phyloP scores from a whole-genome alignment of 2,888 invertebrate species.

The Eretmocerus hayati region DNA sequence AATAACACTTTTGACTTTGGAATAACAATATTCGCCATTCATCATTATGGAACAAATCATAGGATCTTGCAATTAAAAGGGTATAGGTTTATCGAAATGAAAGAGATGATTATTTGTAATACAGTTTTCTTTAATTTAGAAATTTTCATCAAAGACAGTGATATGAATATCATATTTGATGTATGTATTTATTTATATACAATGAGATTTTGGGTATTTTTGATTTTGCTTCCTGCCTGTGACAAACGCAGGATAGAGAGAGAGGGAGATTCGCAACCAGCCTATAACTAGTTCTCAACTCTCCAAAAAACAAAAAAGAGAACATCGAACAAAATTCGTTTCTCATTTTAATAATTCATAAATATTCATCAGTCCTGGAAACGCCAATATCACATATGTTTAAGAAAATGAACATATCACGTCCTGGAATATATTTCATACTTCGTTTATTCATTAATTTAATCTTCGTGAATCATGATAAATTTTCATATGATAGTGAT shows the following conservation, averaged over 20 bases:
- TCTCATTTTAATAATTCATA: too few relatives aligned
- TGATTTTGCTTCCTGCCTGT: too few relatives aligned
- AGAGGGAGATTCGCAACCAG: too few relatives aligned
- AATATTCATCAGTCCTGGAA: too few relatives aligned
- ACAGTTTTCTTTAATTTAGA: slow-evolving; percentile 72
- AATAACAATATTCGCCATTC: neutral
- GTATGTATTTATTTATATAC: slow-evolving; percentile 51
- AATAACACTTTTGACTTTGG: neutral
- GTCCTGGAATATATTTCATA: slow-evolving; percentile 43
- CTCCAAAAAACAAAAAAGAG: too few relatives aligned
- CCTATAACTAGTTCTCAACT: too few relatives aligned
- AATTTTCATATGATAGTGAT: slow-evolving; percentile 34
- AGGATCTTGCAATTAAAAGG: neutral
- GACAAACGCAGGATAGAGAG: too few relatives aligned
- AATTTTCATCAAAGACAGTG: slow-evolving; percentile 73
- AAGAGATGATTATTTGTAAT: too few relatives aligned
- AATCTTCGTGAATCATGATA: slow-evolving; percentile 37
- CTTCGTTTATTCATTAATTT: slow-evolving; percentile 44
- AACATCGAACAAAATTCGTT: too few relatives aligned
- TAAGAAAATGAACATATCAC: slow-evolving; percentile 36
- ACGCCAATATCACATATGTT: too few relatives aligned
- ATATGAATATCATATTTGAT: slow-evolving; percentile 55
- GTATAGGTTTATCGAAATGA: slow-evolving; percentile 6
- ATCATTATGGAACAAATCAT: neutral
- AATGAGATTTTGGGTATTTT: too few relatives aligned